Conservation (phyloP, 2,797 vertebrate species). For the Champsocephalus esox region DNA sequence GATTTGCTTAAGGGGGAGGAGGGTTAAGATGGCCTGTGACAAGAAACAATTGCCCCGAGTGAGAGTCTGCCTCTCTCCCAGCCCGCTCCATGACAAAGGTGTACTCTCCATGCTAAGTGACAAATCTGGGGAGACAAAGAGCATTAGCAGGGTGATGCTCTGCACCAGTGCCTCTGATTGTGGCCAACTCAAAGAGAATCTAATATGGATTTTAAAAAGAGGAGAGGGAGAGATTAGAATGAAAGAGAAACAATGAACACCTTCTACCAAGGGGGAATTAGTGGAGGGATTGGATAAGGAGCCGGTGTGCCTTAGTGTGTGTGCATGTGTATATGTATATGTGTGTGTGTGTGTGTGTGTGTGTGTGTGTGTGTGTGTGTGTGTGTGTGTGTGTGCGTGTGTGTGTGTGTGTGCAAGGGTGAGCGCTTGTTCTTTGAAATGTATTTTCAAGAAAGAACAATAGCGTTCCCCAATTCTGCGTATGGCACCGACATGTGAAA, state of each 20-base stretch:
- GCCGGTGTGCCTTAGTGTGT: conserved; percentile 60
- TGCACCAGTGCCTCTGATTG: conserved; percentile 81
- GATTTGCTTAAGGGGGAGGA: conserved; percentile 74
- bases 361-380: too few relatives aligned
- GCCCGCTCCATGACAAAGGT: conserved; percentile 83
- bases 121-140: conserved; percentile 85
- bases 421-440: conserved; percentile 68
- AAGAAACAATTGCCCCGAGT: conserved; percentile 83
- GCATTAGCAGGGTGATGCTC: conserved; percentile 82
- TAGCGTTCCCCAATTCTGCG: conserved; percentile 59
- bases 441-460: conserved; percentile 68
- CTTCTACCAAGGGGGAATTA: conserved; percentile 84
- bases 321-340: conserved; percentile 30
- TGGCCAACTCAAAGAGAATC: conserved; percentile 83
- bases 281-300: conserved; percentile 82
- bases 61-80: conserved; percentile 76
- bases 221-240: conserved; percentile 80
- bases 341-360: neutral
- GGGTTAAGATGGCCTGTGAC: conserved; percentile 76
- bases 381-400: too few relatives aligned
- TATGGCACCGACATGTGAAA: conserved; percentile 57
- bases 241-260: conserved; percentile 85
- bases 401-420: conserved; percentile 8
- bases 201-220: conserved; percentile 82
- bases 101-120: conserved; percentile 83